Evolutionary conservation across 2,888 invertebrate species (phyloP), one percentile per base, ranked within the genome.

Genomic region (Troides helena): DNA sequence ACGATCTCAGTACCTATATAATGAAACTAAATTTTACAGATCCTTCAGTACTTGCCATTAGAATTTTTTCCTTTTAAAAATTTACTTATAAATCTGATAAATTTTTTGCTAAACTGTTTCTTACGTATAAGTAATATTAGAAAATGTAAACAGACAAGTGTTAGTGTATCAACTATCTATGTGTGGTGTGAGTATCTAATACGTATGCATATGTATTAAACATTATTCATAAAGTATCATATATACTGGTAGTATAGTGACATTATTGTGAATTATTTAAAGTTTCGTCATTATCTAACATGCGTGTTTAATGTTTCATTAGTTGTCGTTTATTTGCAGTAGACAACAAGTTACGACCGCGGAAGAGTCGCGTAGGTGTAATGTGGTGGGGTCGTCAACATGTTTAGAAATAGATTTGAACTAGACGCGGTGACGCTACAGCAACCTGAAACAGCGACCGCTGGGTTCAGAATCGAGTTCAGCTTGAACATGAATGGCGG

Each of bases 371-470:
- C 43, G 43, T 64, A 71, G 56, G 61, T 58, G 61, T 56, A 61
- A n/a, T n/a, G 62, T 12, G 53, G 53, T 53, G 85, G 81, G 88
- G 86, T 88, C 88, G 86, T 80, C 87, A 87, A 82, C 87, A 85
- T 83, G 76, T 76, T 79, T 82, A 76, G 77, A 86, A 88, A 90
- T 89, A 89, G 87, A 85, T 76, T 75, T 57, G 65, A 36, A 75
- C 80, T 85, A 85, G 86, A 85, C 83, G 77, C 70, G 58, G 70
- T 71, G 72, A 71, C 74, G 77, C 74, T 78, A 77, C 75, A 72
- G 74, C 75, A 69, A 72, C 77, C 80, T 85, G 86, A 85, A 85
- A 85, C 62, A 69, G 65, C 30, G 21, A 10, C 14, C 2, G 50
- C 25, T 21, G 36, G 14, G 58, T 57, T 18, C 46, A 59, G 46